Conservation (phyloP, 2,888 invertebrate genomes). For the Pyrocoelia pectoralis region DNA sequence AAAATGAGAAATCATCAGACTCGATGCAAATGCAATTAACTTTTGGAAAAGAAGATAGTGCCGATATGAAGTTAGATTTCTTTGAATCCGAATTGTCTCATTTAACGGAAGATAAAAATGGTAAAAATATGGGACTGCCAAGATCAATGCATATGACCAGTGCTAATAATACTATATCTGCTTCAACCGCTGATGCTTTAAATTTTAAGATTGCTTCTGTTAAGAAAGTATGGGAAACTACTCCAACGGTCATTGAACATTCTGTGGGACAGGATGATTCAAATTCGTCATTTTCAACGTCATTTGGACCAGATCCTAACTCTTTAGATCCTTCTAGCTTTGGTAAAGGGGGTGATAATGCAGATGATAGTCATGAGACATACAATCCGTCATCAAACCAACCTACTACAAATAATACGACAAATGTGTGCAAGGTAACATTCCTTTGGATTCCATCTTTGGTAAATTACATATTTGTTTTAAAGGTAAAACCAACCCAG, state of each 20-base stretch:
- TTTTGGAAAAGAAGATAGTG: slow-evolving; percentile 78
- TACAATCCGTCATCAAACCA: slow-evolving; percentile 65
- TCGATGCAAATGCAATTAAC: slow-evolving; percentile 70
- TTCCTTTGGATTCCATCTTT: too few species aligned
- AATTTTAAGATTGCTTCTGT: slow-evolving; percentile 95
- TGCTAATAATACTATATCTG: slow-evolving; percentile 77
- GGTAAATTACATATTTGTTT: neutral
- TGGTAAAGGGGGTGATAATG: slow-evolving; percentile 54
- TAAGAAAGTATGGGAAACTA: slow-evolving; percentile 87
- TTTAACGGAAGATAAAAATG: slow-evolving; percentile 75
- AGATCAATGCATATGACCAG: slow-evolving; percentile 67
- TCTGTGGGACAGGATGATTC: slow-evolving; percentile 59
- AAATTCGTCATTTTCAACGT: slow-evolving; percentile 53
- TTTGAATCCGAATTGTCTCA: slow-evolving; percentile 85
- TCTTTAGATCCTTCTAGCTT: slow-evolving; percentile 60
- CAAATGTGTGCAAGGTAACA: slow-evolving; percentile 77
- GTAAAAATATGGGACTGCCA: slow-evolving; percentile 65
- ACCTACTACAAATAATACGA: slow-evolving; percentile 58
- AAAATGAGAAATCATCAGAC: slow-evolving; percentile 45
- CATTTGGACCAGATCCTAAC: slow-evolving; percentile 58
- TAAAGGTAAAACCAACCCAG: slow-evolving; percentile 81
- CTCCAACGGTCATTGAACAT: slow-evolving; percentile 74
- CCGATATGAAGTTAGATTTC: slow-evolving; percentile 92
- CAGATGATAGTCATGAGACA: slow-evolving; percentile 63
- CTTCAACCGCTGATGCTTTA: slow-evolving; percentile 83